Percentiles rank a stretch among this genome's conserved stretches.
Conservation (phyloP, 2,888 invertebrate genomes). For the Piscicola geometra region DNA sequence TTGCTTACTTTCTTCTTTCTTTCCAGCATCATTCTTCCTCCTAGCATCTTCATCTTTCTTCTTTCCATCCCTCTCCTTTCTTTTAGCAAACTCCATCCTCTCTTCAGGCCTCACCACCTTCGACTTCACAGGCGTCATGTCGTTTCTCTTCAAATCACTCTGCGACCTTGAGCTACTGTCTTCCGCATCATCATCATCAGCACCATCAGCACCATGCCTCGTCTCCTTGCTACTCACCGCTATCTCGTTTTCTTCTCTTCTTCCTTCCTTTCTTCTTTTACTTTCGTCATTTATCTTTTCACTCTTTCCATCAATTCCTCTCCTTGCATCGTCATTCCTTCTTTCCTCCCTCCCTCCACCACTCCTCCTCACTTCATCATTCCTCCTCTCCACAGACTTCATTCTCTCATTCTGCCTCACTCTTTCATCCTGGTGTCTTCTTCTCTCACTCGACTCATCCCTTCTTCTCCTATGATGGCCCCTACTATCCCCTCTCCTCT, state of each 20-base stretch:
- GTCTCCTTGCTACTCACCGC: no score
- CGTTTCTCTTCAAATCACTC: not conserved
- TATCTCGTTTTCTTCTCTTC: not conserved
- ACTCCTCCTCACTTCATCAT: not conserved
- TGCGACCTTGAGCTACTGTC: not conserved
- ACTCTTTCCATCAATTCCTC: not conserved
- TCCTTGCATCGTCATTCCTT: not conserved
- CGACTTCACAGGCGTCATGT: no score
- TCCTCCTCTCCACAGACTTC: not conserved
- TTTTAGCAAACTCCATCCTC: not conserved
- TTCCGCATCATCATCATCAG: not conserved
- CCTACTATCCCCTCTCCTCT: conserved; percentile 9
- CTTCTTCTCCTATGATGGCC: not conserved
- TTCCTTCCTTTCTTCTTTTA: not conserved
- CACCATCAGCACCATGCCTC: no score
- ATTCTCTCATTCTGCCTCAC: not conserved
- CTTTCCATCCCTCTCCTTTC: not conserved
- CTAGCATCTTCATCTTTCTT: not conserved
- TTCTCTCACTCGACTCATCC: not conserved
- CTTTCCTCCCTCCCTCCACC: not conserved
- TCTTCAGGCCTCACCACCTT: no score
- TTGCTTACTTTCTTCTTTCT: not conserved
- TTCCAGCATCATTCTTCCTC: not conserved
- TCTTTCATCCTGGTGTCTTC: not conserved
- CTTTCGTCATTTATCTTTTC: not conserved